Evolutionary conservation across 2,888 invertebrate species (phyloP).

Genomic region (Bellardia pandia): DNA sequence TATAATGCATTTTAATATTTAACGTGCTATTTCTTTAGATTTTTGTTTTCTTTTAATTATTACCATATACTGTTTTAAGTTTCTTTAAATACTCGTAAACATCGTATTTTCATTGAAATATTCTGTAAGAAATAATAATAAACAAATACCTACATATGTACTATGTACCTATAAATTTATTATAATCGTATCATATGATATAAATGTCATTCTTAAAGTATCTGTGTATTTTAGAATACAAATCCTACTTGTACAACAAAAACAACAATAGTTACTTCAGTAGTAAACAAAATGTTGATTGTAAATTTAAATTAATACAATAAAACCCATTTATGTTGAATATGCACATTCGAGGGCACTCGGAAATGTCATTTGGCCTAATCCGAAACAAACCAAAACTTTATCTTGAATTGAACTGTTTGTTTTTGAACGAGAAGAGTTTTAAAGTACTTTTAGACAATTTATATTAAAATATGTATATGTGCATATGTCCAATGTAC

Average conservation of each 20-base stretch:
- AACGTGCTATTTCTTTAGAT: constrained; percentile 37
- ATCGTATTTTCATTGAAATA: constrained; percentile 15
- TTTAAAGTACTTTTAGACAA: too few relatives aligned
- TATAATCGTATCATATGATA: constrained; percentile 49
- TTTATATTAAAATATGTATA: too few relatives aligned
- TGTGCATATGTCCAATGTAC: too few relatives aligned
- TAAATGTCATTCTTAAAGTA: constrained; percentile 39
- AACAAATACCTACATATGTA: background rate
- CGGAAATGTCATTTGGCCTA: background rate
- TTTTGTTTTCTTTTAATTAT: constrained; percentile 35
- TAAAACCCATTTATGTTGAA: background rate
- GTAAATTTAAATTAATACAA: background rate
- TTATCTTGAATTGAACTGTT: too few relatives aligned
- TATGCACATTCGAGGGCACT: background rate
- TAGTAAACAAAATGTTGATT: background rate
- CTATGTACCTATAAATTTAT: background rate
- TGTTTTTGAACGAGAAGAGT: too few relatives aligned
- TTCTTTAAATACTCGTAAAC: background rate
- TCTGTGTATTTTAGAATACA: background rate
- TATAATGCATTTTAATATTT: constrained; percentile 52
- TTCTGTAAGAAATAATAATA: constrained; percentile 24
- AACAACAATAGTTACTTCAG: background rate
- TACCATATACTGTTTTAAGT: constrained; percentile 20
- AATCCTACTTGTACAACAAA: too few relatives aligned
- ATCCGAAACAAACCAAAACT: too few relatives aligned